Evolutionary conservation across 1,140 invertebrate genomes (phyloP), one percentile per base, ranked within the genome.

Genomic region (Halyomorpha halys): DNA sequence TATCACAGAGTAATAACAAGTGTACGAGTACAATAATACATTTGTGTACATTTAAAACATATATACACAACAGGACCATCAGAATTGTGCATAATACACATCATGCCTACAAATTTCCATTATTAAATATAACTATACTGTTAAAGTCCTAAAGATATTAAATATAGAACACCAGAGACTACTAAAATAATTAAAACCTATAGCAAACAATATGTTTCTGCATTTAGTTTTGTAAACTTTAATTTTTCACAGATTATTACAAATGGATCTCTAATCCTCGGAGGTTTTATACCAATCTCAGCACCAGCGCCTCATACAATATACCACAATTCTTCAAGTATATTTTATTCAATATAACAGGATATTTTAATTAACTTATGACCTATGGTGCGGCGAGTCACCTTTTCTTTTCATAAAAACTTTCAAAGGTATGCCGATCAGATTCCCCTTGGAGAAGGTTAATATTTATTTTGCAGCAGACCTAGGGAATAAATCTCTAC

Each of bases 1-100:
- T 49, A 49, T 49, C 47, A 49, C 47, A 49, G 47, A 49, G 21
- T 49, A 18, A 49, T 49, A 49, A 21, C 47, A 18, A 49, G n/a
- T 49, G 11, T 49, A 19, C 21, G 47, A 49, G 21, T 49, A 39
- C 34, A 39, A 39, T 30, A 4, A 30, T 49, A 49, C n/a, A 8
- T 49, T 49, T 1, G 11, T 49, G 47, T 49, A 21, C 47, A 39
- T 39, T 39, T n/a, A 49, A 19, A 49, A 19, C n/a, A 49, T 3
- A 49, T 19, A 19, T 49, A 49, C n/a, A 49, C 47, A 18, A 49
- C 34, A 39, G 11, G 34, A 39, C 27, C 34, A 39, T 39, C 6
- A 39, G 6, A 49, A 49, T 49, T 18, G 47, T 18, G 47, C 21
- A 19, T n/a, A 18, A 49, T 21, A 49, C 47, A 49, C 47, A 49